A percentile compares a stretch with the other conserved stretches of the same genome.
Conservation (phyloP, 2,888 invertebrate genomes). For the Acrocera orbiculus region DNA sequence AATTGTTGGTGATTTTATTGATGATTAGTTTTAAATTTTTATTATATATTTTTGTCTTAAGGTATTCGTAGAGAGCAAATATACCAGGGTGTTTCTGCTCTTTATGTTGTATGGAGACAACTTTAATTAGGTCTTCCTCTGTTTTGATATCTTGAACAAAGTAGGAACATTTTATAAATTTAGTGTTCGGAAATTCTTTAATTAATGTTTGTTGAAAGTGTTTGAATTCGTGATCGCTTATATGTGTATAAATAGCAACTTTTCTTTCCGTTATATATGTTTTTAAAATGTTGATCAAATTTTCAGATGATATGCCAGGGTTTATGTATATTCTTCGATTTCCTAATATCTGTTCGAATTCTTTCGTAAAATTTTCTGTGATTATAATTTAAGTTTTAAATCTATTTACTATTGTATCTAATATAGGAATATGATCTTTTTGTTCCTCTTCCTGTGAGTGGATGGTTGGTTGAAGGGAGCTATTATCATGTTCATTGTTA, state of each 20-base stretch:
- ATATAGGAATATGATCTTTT: no score
- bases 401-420: no score
- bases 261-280: not conserved
- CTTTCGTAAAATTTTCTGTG: no score
- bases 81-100: constrained; percentile 5
- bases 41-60: constrained; percentile 6
- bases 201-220: not conserved
- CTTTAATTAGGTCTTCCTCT: not conserved
- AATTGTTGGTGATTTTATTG: constrained; percentile 8
- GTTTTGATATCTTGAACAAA: constrained; percentile 4
- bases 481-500: no score
- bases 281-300: not conserved
- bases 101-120: constrained; percentile 6
- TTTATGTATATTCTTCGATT: no score
- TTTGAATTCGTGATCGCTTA: not conserved
- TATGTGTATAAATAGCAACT: not conserved
- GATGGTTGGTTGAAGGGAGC: no score
- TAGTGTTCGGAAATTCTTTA: constrained; percentile 1
- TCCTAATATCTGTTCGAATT: no score
- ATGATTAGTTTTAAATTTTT: constrained; percentile 6
- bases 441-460: no score
- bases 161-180: constrained; percentile 2
- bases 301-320: not conserved
- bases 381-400: no score
- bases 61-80: constrained; percentile 6